A percentile compares a stretch with the other conserved stretches of the same genome.
These are phyloP conservation scores for Cebidichthys violaceus DNA, from an alignment of 2,113 vertebrate species.

Conservation along the genomic window DNA sequence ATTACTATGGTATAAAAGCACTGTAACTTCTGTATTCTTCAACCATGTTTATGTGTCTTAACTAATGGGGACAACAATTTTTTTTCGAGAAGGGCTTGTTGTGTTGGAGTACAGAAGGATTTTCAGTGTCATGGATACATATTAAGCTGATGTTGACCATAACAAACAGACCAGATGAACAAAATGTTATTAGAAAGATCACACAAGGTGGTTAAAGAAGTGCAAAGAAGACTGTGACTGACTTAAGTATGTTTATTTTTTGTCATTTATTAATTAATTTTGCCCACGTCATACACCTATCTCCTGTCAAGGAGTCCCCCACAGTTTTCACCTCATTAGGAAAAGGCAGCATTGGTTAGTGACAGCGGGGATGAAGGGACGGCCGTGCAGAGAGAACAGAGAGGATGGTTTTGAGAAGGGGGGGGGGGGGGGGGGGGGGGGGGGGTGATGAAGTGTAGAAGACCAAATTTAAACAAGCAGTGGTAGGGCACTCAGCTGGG, in stretches of 20 bases:
- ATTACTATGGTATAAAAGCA: slow-evolving; percentile 33
- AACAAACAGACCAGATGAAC: neutral
- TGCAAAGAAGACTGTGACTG: neutral
- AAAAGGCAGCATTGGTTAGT: slow-evolving; percentile 27
- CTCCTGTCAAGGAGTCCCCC: neutral
- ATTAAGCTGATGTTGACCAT: neutral
- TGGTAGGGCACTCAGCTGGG: slow-evolving; percentile 36
- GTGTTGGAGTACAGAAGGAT: neutral
- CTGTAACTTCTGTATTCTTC: neutral
- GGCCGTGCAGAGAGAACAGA: slow-evolving; percentile 12
- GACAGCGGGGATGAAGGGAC: slow-evolving; percentile 14
- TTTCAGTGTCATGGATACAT: too few species aligned
- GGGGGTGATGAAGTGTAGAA: slow-evolving; percentile 14
- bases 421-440: slow-evolving; percentile 15
- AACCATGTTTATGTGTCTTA: neutral
- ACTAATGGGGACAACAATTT: neutral
- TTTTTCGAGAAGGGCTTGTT: too few species aligned
- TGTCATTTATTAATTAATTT: neutral
- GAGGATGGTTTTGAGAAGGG: slow-evolving; percentile 17
- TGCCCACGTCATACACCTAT: neutral
- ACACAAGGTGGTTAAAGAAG: neutral
- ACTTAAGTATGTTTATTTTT: neutral
- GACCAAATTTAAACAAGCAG: slow-evolving; percentile 59
- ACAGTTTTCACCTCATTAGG: slow-evolving; percentile 30
- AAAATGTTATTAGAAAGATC: neutral